Base-by-base conservation (phyloP, 2,113 vertebrate species). In the Psilopogon haemacephalus region DNA sequence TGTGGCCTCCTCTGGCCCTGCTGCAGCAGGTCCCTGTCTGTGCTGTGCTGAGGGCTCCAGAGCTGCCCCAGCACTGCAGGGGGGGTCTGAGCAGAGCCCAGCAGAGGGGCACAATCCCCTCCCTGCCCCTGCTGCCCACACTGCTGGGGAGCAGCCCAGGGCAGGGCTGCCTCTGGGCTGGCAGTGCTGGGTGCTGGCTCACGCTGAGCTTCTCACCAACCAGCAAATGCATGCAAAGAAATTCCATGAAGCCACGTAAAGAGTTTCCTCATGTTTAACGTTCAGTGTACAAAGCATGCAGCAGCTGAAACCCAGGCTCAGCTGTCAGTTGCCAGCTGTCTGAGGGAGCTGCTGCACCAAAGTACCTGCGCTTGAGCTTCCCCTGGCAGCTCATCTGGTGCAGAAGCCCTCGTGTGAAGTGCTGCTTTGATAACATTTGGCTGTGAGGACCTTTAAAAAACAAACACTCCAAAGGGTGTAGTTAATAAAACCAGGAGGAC, bases 291-390 rank as follows among this genome's bases (percentile, higher is more conserved):
- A 0, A 44, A 15, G 58, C 55, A 42, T 12, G 32, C 12, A 11
- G 55, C 11, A 59, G 74, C 52, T 26, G 62, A n/a, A 42, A 37
- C 18, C 27, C 27, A 32, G 38, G 37, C 17, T 7, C 14, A 35
- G 71, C 84, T 68, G 44, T 23, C 20, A 20, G 62, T 33, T 73
- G 65, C 52, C 81, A 52, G 48, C 56, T 92, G 44, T 24, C 46
- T 11, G 2, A 4, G 1, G 4, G 78, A 73, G 5, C 15, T 11
- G 0, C 75, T 4, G 1, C 5, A 0, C 42, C 10, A 0, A 7
- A 6, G 44, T 52, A 32, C 93, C 82, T 70, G 71, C 2, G 12
- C 21, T 12, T 12, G 32, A 1, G 50, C 55, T 44, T 32, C 42
- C n/a, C 10, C 4, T 8, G 35, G 44, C 63, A 8, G 55, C 89